phyloP scores from a whole-genome alignment of 2,888 invertebrate species.

The Netelia fuscicornis region DNA sequence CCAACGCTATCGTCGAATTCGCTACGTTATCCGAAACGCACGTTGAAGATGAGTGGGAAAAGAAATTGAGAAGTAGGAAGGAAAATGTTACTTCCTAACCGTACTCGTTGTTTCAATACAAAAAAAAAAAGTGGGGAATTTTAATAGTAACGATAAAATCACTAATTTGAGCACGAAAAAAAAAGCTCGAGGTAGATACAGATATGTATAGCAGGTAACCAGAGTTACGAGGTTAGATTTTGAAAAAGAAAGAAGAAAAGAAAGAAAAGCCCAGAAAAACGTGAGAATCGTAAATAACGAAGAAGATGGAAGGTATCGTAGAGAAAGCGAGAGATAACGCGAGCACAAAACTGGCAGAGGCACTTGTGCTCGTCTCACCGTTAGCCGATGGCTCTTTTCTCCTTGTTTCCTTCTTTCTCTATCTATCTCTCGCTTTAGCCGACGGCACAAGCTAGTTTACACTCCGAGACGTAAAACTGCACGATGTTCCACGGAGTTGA shows the following conservation, averaged over 20 bases:
- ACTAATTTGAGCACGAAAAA: conserved; percentile 27
- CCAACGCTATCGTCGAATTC: conserved; percentile 3
- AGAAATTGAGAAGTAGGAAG: too few species aligned
- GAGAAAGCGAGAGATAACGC: conserved; percentile 42
- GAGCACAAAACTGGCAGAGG: conserved; percentile 47
- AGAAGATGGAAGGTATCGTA: conserved; percentile 19
- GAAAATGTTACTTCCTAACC: background rate
- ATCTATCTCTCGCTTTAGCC: conserved; percentile 54
- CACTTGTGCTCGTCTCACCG: conserved; percentile 48
- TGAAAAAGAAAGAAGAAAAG: background rate
- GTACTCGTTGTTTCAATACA: background rate
- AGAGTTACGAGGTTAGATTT: background rate
- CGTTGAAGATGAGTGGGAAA: background rate
- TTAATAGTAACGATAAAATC: conserved; percentile 2
- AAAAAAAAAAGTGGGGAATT: background rate
- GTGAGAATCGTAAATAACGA: conserved; percentile 25
- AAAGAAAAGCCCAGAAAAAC: conserved; percentile 19
- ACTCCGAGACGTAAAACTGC: too few species aligned
- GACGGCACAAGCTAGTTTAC: too few species aligned
- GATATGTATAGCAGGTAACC: conserved; percentile 23
- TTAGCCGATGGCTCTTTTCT: conserved; percentile 67
- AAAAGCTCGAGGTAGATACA: conserved; percentile 45
- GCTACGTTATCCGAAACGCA: conserved; percentile 6
- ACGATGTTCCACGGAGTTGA: too few species aligned
- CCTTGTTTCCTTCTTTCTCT: conserved; percentile 39